phyloP scores from a whole-genome alignment of 2,113 vertebrate genomes.

The Crotophaga sulcirostris region DNA sequence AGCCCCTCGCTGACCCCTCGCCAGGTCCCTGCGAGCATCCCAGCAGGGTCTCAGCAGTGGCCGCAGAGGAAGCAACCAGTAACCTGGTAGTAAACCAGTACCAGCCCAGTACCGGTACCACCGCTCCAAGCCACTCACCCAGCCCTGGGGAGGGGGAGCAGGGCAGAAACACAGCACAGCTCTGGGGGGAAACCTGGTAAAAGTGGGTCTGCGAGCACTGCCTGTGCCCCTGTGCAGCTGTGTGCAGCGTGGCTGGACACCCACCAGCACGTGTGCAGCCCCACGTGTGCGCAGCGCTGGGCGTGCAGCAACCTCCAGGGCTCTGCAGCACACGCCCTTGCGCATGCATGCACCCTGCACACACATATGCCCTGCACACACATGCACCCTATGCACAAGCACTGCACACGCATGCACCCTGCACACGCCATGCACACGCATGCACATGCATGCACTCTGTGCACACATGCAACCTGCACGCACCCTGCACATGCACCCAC shows the following conservation, averaged over 20 bases:
- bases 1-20: not conserved
- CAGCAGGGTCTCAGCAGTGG: rapidly evolving
- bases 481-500: no score
- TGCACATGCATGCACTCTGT: no score
- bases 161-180: rapidly evolving
- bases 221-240: rapidly evolving
- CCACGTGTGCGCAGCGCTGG: rapidly evolving
- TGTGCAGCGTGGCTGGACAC: rapidly evolving
- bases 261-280: no score
- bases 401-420: not conserved
- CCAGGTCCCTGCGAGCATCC: not conserved
- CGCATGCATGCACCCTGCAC: no score
- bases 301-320: no score
- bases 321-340: no score
- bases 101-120: rapidly evolving
- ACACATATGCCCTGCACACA: no score
- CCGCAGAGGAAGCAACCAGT: rapidly evolving
- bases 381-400: no score
- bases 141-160: rapidly evolving
- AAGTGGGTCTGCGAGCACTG: rapidly evolving
- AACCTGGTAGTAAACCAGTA: not conserved
- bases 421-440: not conserved
- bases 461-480: no score
- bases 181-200: not conserved
- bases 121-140: not conserved